phyloP scores from a whole-genome alignment of 2,797 vertebrate species.

The Arremon brunneinucha region DNA sequence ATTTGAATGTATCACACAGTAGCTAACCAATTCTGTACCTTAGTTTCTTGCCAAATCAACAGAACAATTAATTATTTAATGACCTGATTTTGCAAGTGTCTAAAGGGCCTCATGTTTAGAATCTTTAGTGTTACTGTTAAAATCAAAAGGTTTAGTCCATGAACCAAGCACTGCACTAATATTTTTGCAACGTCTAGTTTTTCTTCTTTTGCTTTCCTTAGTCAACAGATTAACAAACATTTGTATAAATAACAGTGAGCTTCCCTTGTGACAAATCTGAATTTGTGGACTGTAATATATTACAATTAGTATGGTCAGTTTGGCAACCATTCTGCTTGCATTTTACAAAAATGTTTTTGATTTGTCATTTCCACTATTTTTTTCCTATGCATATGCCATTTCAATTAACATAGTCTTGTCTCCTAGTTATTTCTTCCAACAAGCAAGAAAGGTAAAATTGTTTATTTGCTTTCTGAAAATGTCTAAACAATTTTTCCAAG shows the following conservation, averaged over 20 bases:
- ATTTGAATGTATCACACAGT: background rate
- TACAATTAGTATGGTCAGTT: background rate
- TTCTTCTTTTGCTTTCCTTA: background rate
- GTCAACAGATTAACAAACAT: background rate
- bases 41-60: constrained; percentile 5
- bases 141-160: background rate
- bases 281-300: background rate
- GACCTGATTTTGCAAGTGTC: background rate
- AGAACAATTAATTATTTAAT: background rate
- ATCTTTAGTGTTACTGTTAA: background rate
- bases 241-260: background rate
- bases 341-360: background rate
- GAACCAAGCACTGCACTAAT: background rate
- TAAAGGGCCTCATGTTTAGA: background rate
- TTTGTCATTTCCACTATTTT: background rate
- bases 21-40: background rate
- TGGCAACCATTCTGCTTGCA: background rate
- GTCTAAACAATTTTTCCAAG: background rate
- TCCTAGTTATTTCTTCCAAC: background rate
- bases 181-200: background rate
- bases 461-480: background rate
- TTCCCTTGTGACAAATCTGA: background rate
- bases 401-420: background rate
- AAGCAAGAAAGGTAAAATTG: background rate
- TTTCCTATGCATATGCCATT: background rate